These are phyloP conservation scores for Podarcis cretensis DNA, from an alignment of 2,113 vertebrate species.

Conservation along the genomic window DNA sequence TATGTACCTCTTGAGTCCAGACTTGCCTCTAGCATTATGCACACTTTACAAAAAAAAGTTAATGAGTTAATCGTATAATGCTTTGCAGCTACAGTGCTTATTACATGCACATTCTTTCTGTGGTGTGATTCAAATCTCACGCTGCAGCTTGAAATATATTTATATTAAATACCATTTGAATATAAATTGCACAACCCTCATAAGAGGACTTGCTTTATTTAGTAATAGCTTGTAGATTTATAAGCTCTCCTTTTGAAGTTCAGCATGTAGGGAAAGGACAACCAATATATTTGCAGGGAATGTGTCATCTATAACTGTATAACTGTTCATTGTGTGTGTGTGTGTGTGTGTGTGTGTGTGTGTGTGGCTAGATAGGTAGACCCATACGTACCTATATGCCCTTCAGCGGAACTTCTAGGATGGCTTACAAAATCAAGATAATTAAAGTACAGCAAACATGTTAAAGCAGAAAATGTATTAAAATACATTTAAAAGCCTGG, in stretches of 20 bases:
- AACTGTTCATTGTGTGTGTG: neutral
- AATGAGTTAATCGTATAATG: slow-evolving; percentile 9
- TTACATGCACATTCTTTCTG: slow-evolving; percentile 32
- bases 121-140: slow-evolving; percentile 11
- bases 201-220: neutral
- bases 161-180: slow-evolving; percentile 21
- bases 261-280: neutral
- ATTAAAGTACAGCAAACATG: neutral
- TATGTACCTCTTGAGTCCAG: slow-evolving; percentile 29
- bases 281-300: neutral
- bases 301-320: neutral
- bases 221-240: slow-evolving; percentile 20
- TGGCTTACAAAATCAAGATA: neutral
- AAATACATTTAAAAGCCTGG: neutral
- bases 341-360: no score
- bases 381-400: no score
- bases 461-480: neutral
- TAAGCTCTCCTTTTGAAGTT: slow-evolving; percentile 14
- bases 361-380: no score
- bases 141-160: slow-evolving; percentile 31
- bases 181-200: slow-evolving; percentile 16
- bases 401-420: neutral
- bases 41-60: slow-evolving; percentile 24
- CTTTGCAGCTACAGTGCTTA: neutral
- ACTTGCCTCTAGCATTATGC: slow-evolving; percentile 39